A percentile compares a stretch with the other conserved stretches of the same genome.
phyloP scores from a whole-genome alignment of 2,797 vertebrate species.

The Anolis apletophallus region DNA sequence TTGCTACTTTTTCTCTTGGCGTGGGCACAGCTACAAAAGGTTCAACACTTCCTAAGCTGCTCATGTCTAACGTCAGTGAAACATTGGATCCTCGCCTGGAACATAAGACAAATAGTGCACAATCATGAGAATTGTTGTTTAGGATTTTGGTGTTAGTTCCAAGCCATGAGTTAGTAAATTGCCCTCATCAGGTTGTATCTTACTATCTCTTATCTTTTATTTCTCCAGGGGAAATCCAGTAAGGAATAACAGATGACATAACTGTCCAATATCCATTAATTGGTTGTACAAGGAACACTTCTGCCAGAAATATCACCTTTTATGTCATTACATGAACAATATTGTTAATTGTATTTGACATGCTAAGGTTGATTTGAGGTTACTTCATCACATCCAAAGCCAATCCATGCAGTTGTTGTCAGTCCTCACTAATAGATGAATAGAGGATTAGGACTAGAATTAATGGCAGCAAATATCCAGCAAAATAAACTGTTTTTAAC shows the following conservation, averaged over 20 bases:
- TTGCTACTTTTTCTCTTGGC: constrained; percentile 86
- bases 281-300: too few species aligned
- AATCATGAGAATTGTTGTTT: not conserved
- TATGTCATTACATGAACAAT: not conserved
- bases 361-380: not conserved
- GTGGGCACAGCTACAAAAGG: constrained; percentile 85
- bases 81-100: constrained; percentile 95
- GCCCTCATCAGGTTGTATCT: too few species aligned
- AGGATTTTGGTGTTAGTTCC: not conserved
- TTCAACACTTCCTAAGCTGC: constrained; percentile 87
- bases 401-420: not conserved
- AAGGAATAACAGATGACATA: too few species aligned
- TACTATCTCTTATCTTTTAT: too few species aligned
- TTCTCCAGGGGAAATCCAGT: too few species aligned
- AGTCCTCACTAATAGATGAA: too few species aligned
- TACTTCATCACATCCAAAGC: not conserved
- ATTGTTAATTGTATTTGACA: not conserved
- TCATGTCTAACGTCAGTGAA: constrained; percentile 95
- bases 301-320: not conserved
- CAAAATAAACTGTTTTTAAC: too few species aligned
- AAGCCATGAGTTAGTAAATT: too few species aligned
- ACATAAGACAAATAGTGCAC: constrained; percentile 46
- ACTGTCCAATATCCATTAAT: too few species aligned
- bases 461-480: too few species aligned
- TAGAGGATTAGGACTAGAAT: too few species aligned